Conservation (phyloP, 2,797 vertebrate species). For the Sebastiscus albofasciatus region DNA sequence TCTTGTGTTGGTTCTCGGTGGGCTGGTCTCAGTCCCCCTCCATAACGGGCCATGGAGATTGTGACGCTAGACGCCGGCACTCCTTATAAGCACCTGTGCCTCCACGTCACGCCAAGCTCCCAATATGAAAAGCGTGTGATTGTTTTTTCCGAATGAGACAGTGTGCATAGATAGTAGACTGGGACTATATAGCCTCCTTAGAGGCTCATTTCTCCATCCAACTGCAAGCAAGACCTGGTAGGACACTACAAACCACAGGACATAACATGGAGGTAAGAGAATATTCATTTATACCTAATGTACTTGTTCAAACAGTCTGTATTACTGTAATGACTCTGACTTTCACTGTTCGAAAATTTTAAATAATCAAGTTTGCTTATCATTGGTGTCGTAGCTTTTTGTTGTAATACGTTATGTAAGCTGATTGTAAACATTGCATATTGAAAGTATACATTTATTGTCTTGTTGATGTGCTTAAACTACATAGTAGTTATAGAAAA, state of each 20-base stretch:
- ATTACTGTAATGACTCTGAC: neutral
- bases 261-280: constrained; percentile 73
- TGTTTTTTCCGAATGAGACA: constrained; percentile 71
- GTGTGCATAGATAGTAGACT: constrained; percentile 47
- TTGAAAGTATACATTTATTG: neutral
- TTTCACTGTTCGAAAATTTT: neutral
- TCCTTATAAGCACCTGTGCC: constrained; percentile 73
- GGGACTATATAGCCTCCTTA: constrained; percentile 51
- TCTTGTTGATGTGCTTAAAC: neutral
- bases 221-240: neutral
- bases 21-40: constrained; percentile 43
- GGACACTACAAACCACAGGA: neutral
- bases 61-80: constrained; percentile 57
- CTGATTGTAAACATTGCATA: neutral
- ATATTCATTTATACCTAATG: neutral
- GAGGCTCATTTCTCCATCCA: constrained; percentile 24
- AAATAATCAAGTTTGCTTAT: neutral
- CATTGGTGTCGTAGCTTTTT: neutral
- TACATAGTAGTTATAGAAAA: neutral
- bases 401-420: neutral
- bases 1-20: constrained; percentile 14
- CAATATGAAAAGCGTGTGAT: constrained; percentile 77
- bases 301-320: neutral
- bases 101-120: constrained; percentile 64
- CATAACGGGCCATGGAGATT: constrained; percentile 68